Evolutionary conservation across 2,113 vertebrate species (phyloP).

Genomic region (Atherinomorus stipes): DNA sequence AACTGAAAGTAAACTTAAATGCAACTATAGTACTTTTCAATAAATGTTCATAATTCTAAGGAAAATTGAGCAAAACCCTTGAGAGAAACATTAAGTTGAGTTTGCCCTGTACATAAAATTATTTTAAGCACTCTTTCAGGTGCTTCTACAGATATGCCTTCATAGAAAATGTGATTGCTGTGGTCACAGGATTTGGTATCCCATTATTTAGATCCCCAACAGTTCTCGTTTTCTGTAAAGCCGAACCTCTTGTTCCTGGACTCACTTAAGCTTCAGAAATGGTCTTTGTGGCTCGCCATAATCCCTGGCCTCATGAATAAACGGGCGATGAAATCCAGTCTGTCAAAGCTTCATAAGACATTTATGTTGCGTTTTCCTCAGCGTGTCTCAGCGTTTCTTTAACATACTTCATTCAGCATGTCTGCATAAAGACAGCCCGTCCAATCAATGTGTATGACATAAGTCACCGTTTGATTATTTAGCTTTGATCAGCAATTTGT

Average conservation of each 20-base stretch:
- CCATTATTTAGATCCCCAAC: constrained; percentile 4
- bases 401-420: constrained; percentile 19
- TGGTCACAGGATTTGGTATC: constrained; percentile 15
- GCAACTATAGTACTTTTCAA: too few species aligned
- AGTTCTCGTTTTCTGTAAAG: background rate
- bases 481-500: constrained; percentile 64
- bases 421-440: background rate
- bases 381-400: constrained; percentile 13
- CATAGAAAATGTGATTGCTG: background rate
- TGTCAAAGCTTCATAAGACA: constrained; percentile 7
- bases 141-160: background rate
- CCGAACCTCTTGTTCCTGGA: constrained; percentile 8
- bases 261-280: constrained; percentile 14
- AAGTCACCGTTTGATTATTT: constrained; percentile 35
- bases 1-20: too few species aligned
- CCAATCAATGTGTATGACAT: constrained; percentile 5
- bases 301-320: constrained; percentile 42
- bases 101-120: too few species aligned
- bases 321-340: constrained; percentile 2
- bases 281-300: constrained; percentile 40
- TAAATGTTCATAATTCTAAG: too few species aligned
- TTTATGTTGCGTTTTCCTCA: background rate
- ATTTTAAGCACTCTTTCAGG: background rate
- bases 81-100: too few species aligned
- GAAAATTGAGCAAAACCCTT: too few species aligned